A percentile compares a stretch with the other conserved stretches of the same genome.
These are phyloP conservation scores for Furnarius figulus DNA, from an alignment of 2,113 vertebrate species.

Conservation along the genomic window DNA sequence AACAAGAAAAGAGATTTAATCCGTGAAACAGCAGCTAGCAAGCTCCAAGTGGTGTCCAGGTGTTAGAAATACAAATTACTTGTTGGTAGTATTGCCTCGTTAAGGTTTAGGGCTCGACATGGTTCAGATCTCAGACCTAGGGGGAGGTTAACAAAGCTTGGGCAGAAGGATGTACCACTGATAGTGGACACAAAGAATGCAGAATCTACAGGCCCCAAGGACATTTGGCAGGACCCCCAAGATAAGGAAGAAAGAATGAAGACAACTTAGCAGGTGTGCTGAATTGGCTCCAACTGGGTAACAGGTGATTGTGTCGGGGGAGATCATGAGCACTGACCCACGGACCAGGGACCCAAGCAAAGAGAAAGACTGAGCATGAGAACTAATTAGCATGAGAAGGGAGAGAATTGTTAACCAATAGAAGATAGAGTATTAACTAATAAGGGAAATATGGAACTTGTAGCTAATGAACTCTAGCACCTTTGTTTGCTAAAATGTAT, in stretches of 20 bases:
- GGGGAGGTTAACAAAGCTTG: not conserved
- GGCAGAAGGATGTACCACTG: not conserved
- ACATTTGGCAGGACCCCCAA: not conserved
- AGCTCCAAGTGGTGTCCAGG: not conserved
- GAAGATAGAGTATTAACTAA: not conserved
- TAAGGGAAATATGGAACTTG: not conserved
- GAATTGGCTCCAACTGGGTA: not conserved
- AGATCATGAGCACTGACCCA: not conserved
- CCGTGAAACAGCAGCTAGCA: not conserved
- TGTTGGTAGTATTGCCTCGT: not conserved
- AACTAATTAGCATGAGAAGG: not conserved
- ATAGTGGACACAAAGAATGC: not conserved
- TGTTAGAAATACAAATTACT: not conserved
- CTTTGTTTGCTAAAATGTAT: not conserved
- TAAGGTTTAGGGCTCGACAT: not conserved
- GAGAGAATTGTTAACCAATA: not conserved
- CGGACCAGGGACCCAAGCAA: not conserved
- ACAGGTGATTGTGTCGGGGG: not conserved
- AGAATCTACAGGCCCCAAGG: not conserved
- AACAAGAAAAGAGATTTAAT: not conserved
- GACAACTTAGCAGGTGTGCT: not conserved
- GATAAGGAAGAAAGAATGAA: not conserved
- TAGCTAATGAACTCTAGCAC: not conserved
- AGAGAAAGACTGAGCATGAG: not conserved
- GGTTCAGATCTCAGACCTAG: not conserved